Conservation (phyloP, 2,113 vertebrate genomes). For the Lamprologus ornatipinnis region DNA sequence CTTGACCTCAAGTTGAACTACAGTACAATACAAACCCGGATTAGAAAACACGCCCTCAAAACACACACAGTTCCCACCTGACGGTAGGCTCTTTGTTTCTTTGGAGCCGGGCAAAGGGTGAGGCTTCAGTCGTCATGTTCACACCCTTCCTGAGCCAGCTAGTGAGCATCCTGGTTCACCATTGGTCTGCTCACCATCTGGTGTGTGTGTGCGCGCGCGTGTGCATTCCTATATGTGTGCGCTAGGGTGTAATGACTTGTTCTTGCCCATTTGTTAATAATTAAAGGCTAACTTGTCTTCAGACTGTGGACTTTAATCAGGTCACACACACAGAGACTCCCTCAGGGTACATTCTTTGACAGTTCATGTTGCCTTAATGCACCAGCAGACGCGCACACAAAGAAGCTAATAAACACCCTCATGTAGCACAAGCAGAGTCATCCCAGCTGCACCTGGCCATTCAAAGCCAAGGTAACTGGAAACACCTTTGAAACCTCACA, state of each 20-base stretch:
- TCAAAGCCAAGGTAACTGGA: conserved; percentile 36
- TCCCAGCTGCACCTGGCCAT: conserved; percentile 37
- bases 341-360: conserved; percentile 47
- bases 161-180: conserved; percentile 22
- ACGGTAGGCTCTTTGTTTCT: conserved; percentile 46
- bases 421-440: conserved; percentile 18
- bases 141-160: conserved; percentile 55
- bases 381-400: neutral
- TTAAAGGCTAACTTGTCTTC: conserved; percentile 59
- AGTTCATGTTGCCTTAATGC: conserved; percentile 33
- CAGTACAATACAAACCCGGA: conserved; percentile 38
- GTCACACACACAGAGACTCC: conserved; percentile 12
- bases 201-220: neutral
- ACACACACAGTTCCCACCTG: conserved; percentile 16
- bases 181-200: conserved; percentile 27
- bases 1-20: conserved; percentile 54
- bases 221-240: neutral
- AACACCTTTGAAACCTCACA: conserved; percentile 32
- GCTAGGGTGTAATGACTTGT: conserved; percentile 3
- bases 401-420: neutral
- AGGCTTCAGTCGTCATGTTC: conserved; percentile 45
- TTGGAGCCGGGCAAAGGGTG: conserved; percentile 27
- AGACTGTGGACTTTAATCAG: conserved; percentile 59
- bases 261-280: conserved; percentile 62
- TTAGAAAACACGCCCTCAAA: conserved; percentile 34